phyloP scores from a whole-genome alignment of 2,797 vertebrate genomes.

The Phalanger gymnotis region DNA sequence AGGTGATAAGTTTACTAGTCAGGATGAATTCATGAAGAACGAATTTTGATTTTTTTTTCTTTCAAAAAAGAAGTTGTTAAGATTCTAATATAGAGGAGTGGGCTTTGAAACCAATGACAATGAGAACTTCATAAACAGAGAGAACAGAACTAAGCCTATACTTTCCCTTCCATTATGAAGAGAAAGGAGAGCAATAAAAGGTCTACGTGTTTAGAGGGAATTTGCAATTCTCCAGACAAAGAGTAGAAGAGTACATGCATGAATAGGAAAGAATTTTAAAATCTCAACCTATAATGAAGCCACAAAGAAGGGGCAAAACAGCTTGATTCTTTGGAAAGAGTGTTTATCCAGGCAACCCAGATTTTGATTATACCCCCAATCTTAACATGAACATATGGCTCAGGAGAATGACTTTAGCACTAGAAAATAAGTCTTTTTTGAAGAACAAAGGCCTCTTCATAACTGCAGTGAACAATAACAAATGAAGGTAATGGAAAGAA shows the following conservation, averaged over 20 bases:
- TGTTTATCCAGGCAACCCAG: not conserved
- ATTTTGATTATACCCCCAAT: not conserved
- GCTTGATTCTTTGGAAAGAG: not conserved
- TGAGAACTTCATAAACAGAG: not conserved
- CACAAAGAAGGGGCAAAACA: not conserved
- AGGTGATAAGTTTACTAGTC: not conserved
- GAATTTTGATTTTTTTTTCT: not conserved
- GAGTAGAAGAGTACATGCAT: not conserved
- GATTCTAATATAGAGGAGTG: not conserved
- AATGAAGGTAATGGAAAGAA: not conserved
- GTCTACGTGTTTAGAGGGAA: not conserved
- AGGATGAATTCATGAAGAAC: not conserved
- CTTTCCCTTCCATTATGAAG: not conserved
- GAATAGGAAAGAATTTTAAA: not conserved
- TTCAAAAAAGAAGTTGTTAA: not conserved
- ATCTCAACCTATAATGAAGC: not conserved
- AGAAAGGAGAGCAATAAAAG: not conserved
- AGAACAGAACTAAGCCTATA: not conserved
- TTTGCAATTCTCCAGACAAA: not conserved
- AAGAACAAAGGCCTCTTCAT: not conserved
- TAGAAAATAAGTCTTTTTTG: constrained; percentile 17
- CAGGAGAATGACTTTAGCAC: not conserved
- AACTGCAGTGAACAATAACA: not conserved
- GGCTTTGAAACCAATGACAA: not conserved
- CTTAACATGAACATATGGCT: not conserved